phyloP scores from a whole-genome alignment of 2,888 invertebrate species.

The Chymomyza fuscimana region DNA sequence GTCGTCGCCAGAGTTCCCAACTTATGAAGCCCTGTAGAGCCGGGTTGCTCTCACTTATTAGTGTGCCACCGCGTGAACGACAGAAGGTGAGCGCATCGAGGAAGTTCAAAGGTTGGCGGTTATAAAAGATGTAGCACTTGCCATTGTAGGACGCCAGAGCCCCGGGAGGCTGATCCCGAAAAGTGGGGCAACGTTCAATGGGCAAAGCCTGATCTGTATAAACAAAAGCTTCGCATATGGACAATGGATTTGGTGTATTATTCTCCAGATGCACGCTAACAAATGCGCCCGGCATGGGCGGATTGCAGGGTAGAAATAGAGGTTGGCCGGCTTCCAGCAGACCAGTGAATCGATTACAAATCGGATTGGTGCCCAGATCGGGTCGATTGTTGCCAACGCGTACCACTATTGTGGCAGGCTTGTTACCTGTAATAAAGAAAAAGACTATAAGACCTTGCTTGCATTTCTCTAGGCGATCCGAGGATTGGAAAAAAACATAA shows the following conservation, averaged over 20 bases:
- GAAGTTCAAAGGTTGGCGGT: slow-evolving; percentile 90
- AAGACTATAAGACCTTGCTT: background rate
- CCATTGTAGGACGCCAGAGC: slow-evolving; percentile 96
- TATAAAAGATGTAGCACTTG: slow-evolving; percentile 96
- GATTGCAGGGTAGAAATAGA: slow-evolving; percentile 94
- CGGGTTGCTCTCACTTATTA: slow-evolving; percentile 95
- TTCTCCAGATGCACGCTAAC: slow-evolving; percentile 94
- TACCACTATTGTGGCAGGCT: slow-evolving; percentile 92
- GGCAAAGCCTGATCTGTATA: slow-evolving; percentile 95
- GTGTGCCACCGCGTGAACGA: slow-evolving; percentile 88
- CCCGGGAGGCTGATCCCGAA: slow-evolving; percentile 94
- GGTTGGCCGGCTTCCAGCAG: slow-evolving; percentile 93
- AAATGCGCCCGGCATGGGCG: slow-evolving; percentile 96
- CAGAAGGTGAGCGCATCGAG: slow-evolving; percentile 90
- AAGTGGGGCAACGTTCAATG: slow-evolving; percentile 94
- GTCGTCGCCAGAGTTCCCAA: slow-evolving; percentile 95
- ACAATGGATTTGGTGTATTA: slow-evolving; percentile 86
- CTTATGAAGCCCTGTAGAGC: slow-evolving; percentile 96
- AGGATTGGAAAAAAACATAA: no score
- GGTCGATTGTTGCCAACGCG: slow-evolving; percentile 96
- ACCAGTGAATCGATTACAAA: slow-evolving; percentile 94
- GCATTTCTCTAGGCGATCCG: background rate
- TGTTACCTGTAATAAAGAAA: slow-evolving; percentile 82
- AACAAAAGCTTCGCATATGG: slow-evolving; percentile 95
- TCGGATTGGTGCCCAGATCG: slow-evolving; percentile 93